phyloP scores from a whole-genome alignment of 92 coral and sea anemone species.

The Meandrina meandrites region DNA sequence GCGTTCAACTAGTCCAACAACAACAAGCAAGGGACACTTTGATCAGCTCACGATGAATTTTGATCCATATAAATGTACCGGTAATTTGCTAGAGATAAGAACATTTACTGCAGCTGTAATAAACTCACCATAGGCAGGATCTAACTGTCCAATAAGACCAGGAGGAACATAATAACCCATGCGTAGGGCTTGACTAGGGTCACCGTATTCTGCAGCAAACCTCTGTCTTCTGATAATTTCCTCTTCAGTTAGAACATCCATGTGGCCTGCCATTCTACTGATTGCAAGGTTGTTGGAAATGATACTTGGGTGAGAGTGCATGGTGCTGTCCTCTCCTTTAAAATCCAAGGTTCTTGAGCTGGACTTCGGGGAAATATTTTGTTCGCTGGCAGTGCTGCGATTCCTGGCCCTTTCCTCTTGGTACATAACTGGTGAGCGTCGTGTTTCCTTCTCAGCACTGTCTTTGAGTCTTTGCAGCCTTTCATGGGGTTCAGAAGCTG shows the following conservation, averaged over 20 bases:
- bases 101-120: no score
- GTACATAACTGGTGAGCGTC: slow-evolving; percentile 23
- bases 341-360: slow-evolving; percentile 27
- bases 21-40: not conserved
- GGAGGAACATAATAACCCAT: slow-evolving; percentile 19
- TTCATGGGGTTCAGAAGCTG: slow-evolving; percentile 38
- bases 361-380: slow-evolving; percentile 17
- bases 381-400: slow-evolving; percentile 20
- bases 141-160: slow-evolving; percentile 31
- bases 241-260: slow-evolving; percentile 42
- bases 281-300: slow-evolving; percentile 80
- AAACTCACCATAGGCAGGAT: slow-evolving; percentile 52
- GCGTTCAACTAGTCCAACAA: no score
- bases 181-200: slow-evolving; percentile 28
- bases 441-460: slow-evolving; percentile 21
- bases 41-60: not conserved
- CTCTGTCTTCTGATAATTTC: slow-evolving; percentile 62
- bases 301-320: slow-evolving; percentile 60
- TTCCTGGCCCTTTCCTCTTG: slow-evolving; percentile 41
- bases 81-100: no score
- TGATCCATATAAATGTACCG: no score
- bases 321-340: slow-evolving; percentile 44
- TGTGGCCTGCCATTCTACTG: slow-evolving; percentile 59
- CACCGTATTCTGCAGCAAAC: slow-evolving; percentile 26
- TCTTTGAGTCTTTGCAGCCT: slow-evolving; percentile 40